Evolutionary conservation across 2,797 vertebrate genomes (phyloP).

Genomic region (Lithobates pipiens): DNA sequence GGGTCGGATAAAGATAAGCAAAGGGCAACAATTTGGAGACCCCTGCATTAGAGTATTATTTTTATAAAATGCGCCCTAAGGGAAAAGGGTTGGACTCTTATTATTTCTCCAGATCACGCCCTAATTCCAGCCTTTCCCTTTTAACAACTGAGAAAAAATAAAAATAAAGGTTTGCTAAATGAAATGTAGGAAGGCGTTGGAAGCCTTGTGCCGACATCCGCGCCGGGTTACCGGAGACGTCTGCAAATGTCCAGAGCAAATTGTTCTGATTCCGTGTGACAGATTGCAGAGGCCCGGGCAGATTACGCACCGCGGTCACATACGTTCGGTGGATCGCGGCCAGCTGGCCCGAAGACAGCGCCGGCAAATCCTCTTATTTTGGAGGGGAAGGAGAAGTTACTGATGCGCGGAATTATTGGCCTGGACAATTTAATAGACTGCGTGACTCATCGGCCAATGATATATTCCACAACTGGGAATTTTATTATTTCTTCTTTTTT

Average conservation of each 20-base stretch:
- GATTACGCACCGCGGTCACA: constrained; percentile 8
- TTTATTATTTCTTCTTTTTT: neutral
- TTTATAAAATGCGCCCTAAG: no score
- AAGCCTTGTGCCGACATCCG: neutral
- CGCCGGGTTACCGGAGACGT: constrained; percentile 20
- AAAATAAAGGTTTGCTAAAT: neutral
- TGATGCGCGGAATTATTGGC: constrained; percentile 6
- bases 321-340: constrained; percentile 13
- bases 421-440: constrained; percentile 47
- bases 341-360: constrained; percentile 41
- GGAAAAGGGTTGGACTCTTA: no score
- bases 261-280: constrained; percentile 37
- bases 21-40: no score
- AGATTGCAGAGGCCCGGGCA: constrained; percentile 23
- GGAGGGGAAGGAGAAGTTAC: neutral
- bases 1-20: no score
- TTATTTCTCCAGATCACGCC: neutral
- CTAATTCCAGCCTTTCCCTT: neutral
- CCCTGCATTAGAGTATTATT: no score
- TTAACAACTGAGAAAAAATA: neutral
- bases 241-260: constrained; percentile 29
- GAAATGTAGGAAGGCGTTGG: constrained; percentile 14
- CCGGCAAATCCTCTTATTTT: constrained; percentile 26
- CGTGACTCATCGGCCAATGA: constrained; percentile 25
- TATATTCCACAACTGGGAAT: neutral